Base-by-base conservation (phyloP, 2,888 invertebrate genomes). In the Monoplex corrugatus region DNA sequence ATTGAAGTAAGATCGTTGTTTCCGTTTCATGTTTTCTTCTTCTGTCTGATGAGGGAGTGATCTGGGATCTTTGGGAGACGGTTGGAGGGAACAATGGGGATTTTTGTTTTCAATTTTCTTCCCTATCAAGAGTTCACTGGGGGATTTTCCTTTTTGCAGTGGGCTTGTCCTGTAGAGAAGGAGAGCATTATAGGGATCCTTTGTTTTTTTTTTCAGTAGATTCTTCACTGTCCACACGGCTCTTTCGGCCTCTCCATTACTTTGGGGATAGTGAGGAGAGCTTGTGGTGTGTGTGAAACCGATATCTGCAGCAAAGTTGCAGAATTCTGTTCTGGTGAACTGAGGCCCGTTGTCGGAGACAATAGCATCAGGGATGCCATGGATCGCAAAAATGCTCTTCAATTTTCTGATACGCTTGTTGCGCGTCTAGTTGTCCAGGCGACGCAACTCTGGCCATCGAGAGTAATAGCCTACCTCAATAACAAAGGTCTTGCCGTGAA, bases 111-210 rank as follows among this genome's bases (percentile, higher is more conserved):
- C n/a, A n/a, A 68, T 28, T 57, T 85, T 87, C 78, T 80, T 87
- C 6, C 89, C 86, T 45, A 85, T 84, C 1, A 83, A 40, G 40
- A 89, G 78, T 85, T 89, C n/a, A n/a, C 72, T 38, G 28, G 85
- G 85, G 40, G 72, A 84, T 19, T 40, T 23, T 19, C 75, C 75
- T 23, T 83, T 84, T n/a, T 72, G 72, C 16, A 85, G 84, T 13
- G 89, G 85, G 16, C 44, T 75, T 89, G 85, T 3, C 40, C 84
- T 68, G 85, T 89, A 89, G 32, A 78, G 44, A 35, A 86, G 80
- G 8, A 89, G 63, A 3, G 89, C 89, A 19, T n/a, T 57, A 43
- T 89, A 80, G 19, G 89, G 89, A 43, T 82, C 86, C 23, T 75
- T 50, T 1, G 86, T n/a, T 86, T 89, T 87, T n/a, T n/a, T n/a